Evolutionary conservation across 2,888 invertebrate genomes (phyloP).

Genomic region (Frankliniella intonsa): DNA sequence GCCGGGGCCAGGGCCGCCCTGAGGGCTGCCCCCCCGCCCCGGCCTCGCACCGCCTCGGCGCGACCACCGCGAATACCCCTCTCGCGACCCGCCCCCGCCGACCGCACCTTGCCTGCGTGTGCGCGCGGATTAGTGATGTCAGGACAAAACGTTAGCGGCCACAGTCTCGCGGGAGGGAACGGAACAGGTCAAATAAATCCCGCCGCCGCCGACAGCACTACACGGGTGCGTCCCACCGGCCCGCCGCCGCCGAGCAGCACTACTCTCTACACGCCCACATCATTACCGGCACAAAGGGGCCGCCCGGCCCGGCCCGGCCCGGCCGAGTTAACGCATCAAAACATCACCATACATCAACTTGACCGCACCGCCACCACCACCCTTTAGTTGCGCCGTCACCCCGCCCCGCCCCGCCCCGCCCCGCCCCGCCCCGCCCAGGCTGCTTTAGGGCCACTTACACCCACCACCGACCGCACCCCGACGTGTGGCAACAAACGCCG

Average conservation of each 20-base stretch:
- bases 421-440: background rate
- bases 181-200: too few species aligned
- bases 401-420: background rate
- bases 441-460: too few species aligned
- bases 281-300: background rate
- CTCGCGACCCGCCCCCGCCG: too few species aligned
- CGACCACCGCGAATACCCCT: too few species aligned
- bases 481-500: background rate
- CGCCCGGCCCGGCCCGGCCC: background rate
- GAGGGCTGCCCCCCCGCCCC: too few species aligned
- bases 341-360: conserved; percentile 1
- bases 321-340: conserved; percentile 19
- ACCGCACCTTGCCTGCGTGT: too few species aligned
- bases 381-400: background rate
- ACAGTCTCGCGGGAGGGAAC: too few species aligned
- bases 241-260: background rate
- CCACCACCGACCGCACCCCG: background rate
- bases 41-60: too few species aligned
- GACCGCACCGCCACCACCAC: background rate
- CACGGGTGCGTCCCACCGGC: background rate
- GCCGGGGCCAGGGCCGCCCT: background rate
- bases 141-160: too few species aligned
- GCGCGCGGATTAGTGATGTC: too few species aligned
- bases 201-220: too few species aligned
- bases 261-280: background rate